Percentiles rank a stretch among this genome's conserved stretches.
These are phyloP conservation scores for Lepidurus apus DNA, from an alignment of 1,140 invertebrate genomes.

Conservation along the genomic window DNA sequence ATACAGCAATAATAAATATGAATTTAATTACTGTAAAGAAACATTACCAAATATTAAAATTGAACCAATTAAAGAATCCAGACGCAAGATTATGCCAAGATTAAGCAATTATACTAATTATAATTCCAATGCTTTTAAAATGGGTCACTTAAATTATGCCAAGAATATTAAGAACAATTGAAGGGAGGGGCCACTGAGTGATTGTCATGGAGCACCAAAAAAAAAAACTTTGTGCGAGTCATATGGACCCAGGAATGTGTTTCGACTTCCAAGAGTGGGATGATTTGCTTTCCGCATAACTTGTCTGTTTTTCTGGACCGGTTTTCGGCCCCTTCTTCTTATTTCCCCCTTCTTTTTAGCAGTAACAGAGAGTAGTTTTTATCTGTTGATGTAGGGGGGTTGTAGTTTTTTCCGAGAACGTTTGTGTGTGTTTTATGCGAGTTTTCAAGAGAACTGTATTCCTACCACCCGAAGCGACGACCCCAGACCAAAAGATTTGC, in stretches of 20 bases:
- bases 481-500: background rate
- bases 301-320: background rate
- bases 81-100: too few relatives aligned
- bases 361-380: background rate
- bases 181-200: background rate
- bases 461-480: background rate
- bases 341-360: too few relatives aligned
- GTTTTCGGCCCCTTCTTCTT: background rate
- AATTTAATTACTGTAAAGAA: too few relatives aligned
- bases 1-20: too few relatives aligned
- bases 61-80: too few relatives aligned
- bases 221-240: background rate
- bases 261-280: background rate
- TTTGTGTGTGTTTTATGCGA: background rate
- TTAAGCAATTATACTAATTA: too few relatives aligned
- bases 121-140: too few relatives aligned
- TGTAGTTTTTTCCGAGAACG: background rate
- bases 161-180: too few relatives aligned
- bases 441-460: background rate
- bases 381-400: background rate
- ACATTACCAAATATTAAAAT: too few relatives aligned
- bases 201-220: background rate
- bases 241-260: background rate
- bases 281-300: constrained; percentile 11
- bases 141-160: too few relatives aligned